Evolutionary conservation across 2,888 invertebrate species (phyloP), one percentile per base, ranked within the genome.

Genomic region (Calliphora vomitoria): DNA sequence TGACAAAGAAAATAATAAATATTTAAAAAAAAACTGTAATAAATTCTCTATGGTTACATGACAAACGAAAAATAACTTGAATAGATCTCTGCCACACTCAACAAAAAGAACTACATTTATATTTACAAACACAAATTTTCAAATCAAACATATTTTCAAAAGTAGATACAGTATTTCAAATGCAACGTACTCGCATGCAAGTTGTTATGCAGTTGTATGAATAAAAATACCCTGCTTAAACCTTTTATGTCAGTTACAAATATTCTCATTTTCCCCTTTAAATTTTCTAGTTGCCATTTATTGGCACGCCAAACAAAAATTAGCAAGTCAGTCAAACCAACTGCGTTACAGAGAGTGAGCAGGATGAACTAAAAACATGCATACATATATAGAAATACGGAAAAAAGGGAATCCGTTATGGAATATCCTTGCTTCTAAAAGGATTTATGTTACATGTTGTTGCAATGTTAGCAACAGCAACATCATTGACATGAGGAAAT

Each of bases 381-480:
- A 35, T 4, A 62, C 62, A 75, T 53, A 50, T 8, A 15, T 31
- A 31, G 8, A 31, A n/a, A 31, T 8, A 31, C 2, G 41, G 41
- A 58, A 35, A 35, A n/a, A 69, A 50, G 35, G 47, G 38, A 55
- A 66, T 50, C 76, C n/a, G 66, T 78, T 66, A 66, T 69, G 60
- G 6, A 20, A 38, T 60, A 80, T 60, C 60, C 58, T 78, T 53
- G 66, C 41, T 41, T 25, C 50, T 31, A 60, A 79, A 60, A 80
- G 69, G 69, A 71, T 72, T 72, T 62, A 71, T 81, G 80, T 60
- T 72, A 81, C 71, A 72, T 62, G 62, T 72, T 62, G 71, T 72
- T 72, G 50, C 62, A 81, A 20, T 62, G 18, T 68, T 18, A 53
- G 8, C 18, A 66, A 4, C 8, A 55, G n/a, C 20, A n/a, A 66